These are phyloP conservation scores for Nesogale talazaci DNA, from an alignment of 2,113 vertebrate genomes.

Conservation along the genomic window DNA sequence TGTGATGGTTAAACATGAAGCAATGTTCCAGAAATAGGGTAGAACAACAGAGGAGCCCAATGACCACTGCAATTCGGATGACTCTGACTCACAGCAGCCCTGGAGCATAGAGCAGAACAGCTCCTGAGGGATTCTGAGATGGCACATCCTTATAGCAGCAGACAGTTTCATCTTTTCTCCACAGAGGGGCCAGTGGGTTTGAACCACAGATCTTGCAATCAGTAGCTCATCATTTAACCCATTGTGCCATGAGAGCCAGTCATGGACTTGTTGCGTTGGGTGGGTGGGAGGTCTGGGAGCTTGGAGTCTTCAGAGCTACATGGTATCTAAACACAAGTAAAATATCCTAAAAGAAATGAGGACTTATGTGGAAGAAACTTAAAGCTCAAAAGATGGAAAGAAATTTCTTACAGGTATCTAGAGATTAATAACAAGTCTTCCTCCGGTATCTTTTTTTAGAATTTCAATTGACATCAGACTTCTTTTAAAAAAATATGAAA, in stretches of 20 bases:
- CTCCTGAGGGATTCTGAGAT: too few relatives aligned
- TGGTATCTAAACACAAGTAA: not conserved
- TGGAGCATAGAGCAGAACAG: too few relatives aligned
- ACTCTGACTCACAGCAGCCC: too few relatives aligned
- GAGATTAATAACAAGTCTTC: not conserved
- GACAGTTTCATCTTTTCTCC: too few relatives aligned
- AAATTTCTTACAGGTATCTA: not conserved
- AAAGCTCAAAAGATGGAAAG: constrained; percentile 2
- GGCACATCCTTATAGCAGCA: too few relatives aligned
- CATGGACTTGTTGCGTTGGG: not conserved
- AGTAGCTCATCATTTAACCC: too few relatives aligned
- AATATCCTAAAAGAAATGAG: not conserved
- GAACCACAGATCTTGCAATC: too few relatives aligned
- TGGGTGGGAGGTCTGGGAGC: not conserved
- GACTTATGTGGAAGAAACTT: not conserved
- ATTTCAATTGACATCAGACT: not conserved
- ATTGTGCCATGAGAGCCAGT: too few relatives aligned
- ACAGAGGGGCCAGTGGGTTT: too few relatives aligned
- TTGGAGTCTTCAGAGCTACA: constrained; percentile 19
- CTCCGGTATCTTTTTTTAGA: not conserved
- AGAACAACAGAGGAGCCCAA: not conserved
- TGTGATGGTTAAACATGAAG: not conserved
- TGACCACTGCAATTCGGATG: too few relatives aligned
- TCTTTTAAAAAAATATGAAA: constrained; percentile 16
- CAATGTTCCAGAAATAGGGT: not conserved